Conservation (phyloP, 2,888 invertebrate genomes). For the Pyrrhia umbra region DNA sequence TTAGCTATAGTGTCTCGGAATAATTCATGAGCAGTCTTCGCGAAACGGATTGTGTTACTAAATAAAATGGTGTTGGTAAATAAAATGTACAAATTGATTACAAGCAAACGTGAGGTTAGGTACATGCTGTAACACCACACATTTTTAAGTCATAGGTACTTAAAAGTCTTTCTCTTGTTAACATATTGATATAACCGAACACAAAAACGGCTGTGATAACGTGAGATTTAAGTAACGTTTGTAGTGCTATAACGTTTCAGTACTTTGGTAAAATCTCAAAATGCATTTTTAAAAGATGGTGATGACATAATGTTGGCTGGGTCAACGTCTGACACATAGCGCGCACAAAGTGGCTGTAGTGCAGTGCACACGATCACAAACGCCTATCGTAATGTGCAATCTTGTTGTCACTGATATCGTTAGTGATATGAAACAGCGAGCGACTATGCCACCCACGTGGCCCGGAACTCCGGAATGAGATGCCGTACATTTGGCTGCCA, state of each 20-base stretch:
- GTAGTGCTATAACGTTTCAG: too few relatives aligned
- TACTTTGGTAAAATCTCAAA: too few relatives aligned
- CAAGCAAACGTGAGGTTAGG: conserved; percentile 2
- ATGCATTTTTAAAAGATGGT: not conserved
- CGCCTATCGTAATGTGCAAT: conserved; percentile 67
- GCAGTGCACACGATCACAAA: conserved; percentile 57
- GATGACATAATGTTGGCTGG: conserved; percentile 27
- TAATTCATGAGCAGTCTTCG: conserved; percentile 39
- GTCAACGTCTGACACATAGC: conserved; percentile 45
- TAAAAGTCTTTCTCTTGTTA: too few relatives aligned
- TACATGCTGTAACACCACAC: too few relatives aligned
- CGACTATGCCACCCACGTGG: conserved; percentile 75
- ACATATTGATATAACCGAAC: too few relatives aligned
- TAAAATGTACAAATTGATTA: conserved; percentile 25
- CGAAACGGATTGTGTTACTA: conserved; percentile 21
- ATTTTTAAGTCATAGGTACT: too few relatives aligned
- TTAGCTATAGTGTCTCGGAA: conserved; percentile 33
- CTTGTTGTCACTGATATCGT: conserved; percentile 73
- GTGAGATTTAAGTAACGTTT: too few relatives aligned
- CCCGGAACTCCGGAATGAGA: conserved; percentile 69
- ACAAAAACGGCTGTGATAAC: conserved; percentile 12
- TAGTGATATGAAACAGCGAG: conserved; percentile 63
- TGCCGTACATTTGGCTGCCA: conserved; percentile 76
- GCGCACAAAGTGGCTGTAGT: conserved; percentile 36
- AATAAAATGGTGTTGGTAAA: conserved; percentile 21